phyloP scores from a whole-genome alignment of 53 echinoderm and acorn worm genomes.

The Antedon mediterranea region DNA sequence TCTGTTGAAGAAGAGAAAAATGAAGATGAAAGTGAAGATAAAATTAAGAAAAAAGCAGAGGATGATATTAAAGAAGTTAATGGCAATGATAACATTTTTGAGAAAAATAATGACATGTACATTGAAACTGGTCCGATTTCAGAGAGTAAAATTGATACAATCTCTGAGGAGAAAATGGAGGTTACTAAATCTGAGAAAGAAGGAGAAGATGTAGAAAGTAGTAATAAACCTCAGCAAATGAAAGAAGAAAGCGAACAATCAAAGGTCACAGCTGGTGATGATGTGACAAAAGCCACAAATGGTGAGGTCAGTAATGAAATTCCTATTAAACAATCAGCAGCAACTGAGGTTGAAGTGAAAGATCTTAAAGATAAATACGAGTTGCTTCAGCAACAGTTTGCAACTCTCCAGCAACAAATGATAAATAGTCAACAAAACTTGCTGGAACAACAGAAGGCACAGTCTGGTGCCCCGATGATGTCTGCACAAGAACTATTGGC shows the following conservation, averaged over 20 bases:
- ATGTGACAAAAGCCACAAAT: neutral
- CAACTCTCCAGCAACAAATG: slow-evolving; percentile 35
- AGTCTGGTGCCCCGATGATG: slow-evolving; percentile 15
- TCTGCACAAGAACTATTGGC: slow-evolving; percentile 17
- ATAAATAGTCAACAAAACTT: slow-evolving; percentile 29
- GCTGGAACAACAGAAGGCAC: slow-evolving; percentile 56
- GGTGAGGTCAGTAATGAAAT: neutral
- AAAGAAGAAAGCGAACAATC: neutral
- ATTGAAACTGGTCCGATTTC: neutral
- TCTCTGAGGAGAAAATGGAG: neutral
- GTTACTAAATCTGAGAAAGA: neutral
- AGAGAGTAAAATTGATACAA: neutral
- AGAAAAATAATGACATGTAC: neutral
- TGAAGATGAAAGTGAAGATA: neutral
- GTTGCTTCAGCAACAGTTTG: slow-evolving; percentile 59
- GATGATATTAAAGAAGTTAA: slow-evolving; percentile 7
- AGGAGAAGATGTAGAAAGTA: neutral
- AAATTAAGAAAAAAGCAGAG: neutral
- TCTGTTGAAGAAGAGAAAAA: neutral
- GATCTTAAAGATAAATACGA: slow-evolving; percentile 54
- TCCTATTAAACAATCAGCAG: neutral
- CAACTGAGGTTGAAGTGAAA: slow-evolving; percentile 7
- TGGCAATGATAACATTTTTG: neutral
- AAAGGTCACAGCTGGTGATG: slow-evolving; percentile 3
- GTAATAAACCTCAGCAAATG: neutral